These are phyloP conservation scores for Diplolepis rosae DNA, from an alignment of 2,888 invertebrate genomes.

Conservation along the genomic window DNA sequence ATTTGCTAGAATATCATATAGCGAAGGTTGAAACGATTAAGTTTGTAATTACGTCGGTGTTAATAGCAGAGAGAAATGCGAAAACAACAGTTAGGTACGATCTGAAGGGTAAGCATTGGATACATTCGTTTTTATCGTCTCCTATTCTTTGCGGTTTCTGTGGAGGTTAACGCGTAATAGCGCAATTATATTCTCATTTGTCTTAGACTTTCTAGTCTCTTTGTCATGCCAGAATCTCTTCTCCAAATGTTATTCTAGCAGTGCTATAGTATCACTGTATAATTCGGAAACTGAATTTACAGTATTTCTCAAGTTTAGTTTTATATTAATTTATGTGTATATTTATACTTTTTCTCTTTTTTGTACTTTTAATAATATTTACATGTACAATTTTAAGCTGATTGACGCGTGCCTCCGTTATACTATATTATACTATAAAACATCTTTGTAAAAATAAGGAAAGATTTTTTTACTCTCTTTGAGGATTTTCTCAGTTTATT, in stretches of 20 bases:
- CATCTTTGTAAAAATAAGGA: no score
- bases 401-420: no score
- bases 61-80: slow-evolving; percentile 26
- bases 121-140: slow-evolving; percentile 29
- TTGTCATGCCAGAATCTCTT: neutral
- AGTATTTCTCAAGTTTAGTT: neutral
- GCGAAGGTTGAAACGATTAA: slow-evolving; percentile 22
- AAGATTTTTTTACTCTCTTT: no score
- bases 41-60: slow-evolving; percentile 20
- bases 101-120: slow-evolving; percentile 24
- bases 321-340: no score
- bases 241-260: slow-evolving; percentile 3
- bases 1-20: slow-evolving; percentile 12
- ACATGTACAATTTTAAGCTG: no score
- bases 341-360: no score
- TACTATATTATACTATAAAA: no score
- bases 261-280: neutral
- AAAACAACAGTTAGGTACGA: slow-evolving; percentile 25
- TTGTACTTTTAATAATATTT: no score
- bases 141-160: slow-evolving; percentile 29
- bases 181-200: slow-evolving; percentile 31
- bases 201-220: slow-evolving; percentile 27
- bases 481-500: no score
- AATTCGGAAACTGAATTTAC: neutral
- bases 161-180: slow-evolving; percentile 24